Evolutionary conservation across 2,888 invertebrate species (phyloP).

Genomic region (Napeogenes sylphis): DNA sequence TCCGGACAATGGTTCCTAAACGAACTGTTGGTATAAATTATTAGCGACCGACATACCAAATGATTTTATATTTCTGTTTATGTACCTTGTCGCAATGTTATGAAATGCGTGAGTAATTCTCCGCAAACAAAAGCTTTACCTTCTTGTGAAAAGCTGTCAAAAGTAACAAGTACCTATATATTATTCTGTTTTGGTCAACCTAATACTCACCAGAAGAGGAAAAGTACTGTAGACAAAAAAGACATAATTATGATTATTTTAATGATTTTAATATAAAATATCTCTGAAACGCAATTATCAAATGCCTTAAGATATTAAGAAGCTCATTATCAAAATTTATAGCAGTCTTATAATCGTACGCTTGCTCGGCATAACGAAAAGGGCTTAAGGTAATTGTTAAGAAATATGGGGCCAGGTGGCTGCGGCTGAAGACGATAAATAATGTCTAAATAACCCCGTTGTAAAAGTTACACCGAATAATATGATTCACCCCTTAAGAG

Average conservation of each 20-base stretch:
- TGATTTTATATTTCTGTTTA: slow-evolving; percentile 5
- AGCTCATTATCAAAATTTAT: slow-evolving; percentile 41
- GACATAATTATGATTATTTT: too few species aligned
- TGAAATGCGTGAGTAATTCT: too few species aligned
- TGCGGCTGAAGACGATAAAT: slow-evolving; percentile 43
- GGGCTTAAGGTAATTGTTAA: slow-evolving; percentile 44
- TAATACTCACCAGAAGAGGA: too few species aligned
- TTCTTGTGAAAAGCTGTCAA: too few species aligned
- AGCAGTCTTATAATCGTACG: slow-evolving; percentile 37
- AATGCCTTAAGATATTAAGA: slow-evolving; percentile 19
- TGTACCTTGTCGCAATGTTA: neutral
- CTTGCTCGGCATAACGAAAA: slow-evolving; percentile 37
- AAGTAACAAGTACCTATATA: too few species aligned
- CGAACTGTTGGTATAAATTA: slow-evolving; percentile 28
- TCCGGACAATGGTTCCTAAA: slow-evolving; percentile 50
- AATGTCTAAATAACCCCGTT: slow-evolving; percentile 42
- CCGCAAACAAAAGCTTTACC: too few species aligned
- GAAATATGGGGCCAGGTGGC: slow-evolving; percentile 49
- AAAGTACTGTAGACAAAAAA: too few species aligned
- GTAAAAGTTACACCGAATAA: slow-evolving; percentile 46
- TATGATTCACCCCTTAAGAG: slow-evolving; percentile 38
- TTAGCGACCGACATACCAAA: slow-evolving; percentile 16
- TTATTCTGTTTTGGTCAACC: too few species aligned
- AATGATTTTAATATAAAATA: too few species aligned
- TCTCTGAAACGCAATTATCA: slow-evolving; percentile 24